Conservation (phyloP, 2,113 vertebrate species). For the Isichthys henryi region DNA sequence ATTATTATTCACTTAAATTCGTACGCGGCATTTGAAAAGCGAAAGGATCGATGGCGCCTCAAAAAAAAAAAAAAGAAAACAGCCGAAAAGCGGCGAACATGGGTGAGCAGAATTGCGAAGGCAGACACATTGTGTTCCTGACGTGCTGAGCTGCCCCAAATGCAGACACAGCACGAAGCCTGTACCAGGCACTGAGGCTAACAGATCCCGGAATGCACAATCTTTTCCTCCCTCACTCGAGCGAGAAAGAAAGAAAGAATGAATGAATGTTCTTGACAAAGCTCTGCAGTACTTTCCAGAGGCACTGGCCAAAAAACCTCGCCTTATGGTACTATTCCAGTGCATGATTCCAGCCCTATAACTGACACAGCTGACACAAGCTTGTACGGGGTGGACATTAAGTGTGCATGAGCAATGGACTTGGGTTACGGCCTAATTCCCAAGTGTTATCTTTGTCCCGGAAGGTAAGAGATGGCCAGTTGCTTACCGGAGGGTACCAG, state of each 20-base stretch:
- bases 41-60: slow-evolving; percentile 10
- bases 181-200: background rate
- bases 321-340: background rate
- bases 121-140: background rate
- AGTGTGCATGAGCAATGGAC: background rate
- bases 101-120: background rate
- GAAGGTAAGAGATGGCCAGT: background rate
- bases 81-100: background rate
- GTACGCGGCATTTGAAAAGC: background rate
- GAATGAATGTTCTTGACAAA: background rate
- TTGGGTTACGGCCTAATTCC: background rate
- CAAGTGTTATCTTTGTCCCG: background rate
- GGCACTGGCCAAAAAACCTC: background rate
- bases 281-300: background rate
- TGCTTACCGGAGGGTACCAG: background rate
- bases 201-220: background rate
- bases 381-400: background rate
- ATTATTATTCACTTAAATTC: background rate
- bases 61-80: background rate
- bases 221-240: background rate
- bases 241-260: background rate
- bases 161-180: slow-evolving; percentile 10
- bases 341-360: background rate
- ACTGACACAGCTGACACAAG: background rate
- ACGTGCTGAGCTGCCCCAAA: background rate